Percentiles rank a stretch among this genome's conserved stretches.
phyloP scores from a whole-genome alignment of 2,113 vertebrate genomes.

The Rutilus rutilus region DNA sequence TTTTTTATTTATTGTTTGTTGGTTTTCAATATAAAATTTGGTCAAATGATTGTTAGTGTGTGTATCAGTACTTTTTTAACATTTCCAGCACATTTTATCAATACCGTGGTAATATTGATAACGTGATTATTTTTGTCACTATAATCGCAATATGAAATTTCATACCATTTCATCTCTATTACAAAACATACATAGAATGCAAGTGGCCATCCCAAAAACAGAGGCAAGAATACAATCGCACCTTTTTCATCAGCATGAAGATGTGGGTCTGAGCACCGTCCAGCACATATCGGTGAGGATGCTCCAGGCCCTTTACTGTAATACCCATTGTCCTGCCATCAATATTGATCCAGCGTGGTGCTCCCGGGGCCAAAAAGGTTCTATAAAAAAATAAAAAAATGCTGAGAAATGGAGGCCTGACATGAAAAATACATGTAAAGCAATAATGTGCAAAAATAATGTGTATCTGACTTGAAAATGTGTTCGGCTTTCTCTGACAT shows the following conservation, averaged over 20 bases:
- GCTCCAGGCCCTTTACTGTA: conserved; percentile 90
- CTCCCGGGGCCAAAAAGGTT: conserved; percentile 91
- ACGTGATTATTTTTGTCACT: too few species aligned
- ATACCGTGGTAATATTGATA: too few species aligned
- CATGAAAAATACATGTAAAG: neutral
- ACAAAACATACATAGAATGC: neutral
- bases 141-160: too few species aligned
- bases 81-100: too few species aligned
- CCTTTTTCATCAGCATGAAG: conserved; percentile 99
- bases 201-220: conserved; percentile 24
- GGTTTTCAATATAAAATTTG: too few species aligned
- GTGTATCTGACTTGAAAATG: conserved; percentile 77
- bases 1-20: too few species aligned
- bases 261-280: conserved; percentile 96
- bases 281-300: conserved; percentile 94
- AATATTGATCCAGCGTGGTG: conserved; percentile 97
- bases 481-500: conserved; percentile 81
- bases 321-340: conserved; percentile 97
- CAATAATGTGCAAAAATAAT: neutral
- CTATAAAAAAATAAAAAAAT: conserved; percentile 64
- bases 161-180: too few species aligned
- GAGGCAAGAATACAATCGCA: conserved; percentile 52
- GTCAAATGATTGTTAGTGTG: too few species aligned
- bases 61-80: too few species aligned
- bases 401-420: neutral